Conservation (phyloP, 2,888 invertebrate species). For the Ecdyonurus torrentis region DNA sequence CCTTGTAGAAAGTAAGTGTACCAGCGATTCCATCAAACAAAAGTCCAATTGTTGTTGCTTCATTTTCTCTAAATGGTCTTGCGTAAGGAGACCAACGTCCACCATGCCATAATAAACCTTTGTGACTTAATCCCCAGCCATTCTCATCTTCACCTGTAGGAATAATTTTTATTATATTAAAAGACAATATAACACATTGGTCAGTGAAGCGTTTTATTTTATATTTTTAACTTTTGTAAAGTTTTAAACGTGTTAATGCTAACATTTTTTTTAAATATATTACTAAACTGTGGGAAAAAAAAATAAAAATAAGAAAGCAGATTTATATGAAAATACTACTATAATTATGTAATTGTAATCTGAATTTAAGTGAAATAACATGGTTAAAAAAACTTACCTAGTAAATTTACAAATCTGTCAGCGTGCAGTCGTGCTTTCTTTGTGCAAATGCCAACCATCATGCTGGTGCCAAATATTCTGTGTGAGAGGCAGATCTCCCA, state of each 20-base stretch:
- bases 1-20: conserved; percentile 52
- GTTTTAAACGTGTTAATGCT: no score
- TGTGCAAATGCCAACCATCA: conserved; percentile 58
- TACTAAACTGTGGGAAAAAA: no score
- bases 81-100: conserved; percentile 44
- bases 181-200: no score
- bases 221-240: no score
- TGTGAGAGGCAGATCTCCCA: conserved; percentile 46
- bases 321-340: no score
- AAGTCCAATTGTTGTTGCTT: conserved; percentile 46
- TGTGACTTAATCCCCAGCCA: conserved; percentile 58
- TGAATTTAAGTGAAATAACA: no score
- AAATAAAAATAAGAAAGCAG: no score
- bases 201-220: no score
- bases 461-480: conserved; percentile 52
- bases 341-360: no score
- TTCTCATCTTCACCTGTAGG: conserved; percentile 38
- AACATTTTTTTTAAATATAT: no score
- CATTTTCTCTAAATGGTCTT: conserved; percentile 49
- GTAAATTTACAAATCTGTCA: conserved; percentile 47
- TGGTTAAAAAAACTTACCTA: conserved; percentile 31
- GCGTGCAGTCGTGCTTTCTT: conserved; percentile 39
- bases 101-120: conserved; percentile 50
- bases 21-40: conserved; percentile 50
- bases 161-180: neutral